Evolutionary conservation across 2,888 invertebrate species (phyloP), one percentile per base, ranked within the genome.

Genomic region (Bugula neritina): DNA sequence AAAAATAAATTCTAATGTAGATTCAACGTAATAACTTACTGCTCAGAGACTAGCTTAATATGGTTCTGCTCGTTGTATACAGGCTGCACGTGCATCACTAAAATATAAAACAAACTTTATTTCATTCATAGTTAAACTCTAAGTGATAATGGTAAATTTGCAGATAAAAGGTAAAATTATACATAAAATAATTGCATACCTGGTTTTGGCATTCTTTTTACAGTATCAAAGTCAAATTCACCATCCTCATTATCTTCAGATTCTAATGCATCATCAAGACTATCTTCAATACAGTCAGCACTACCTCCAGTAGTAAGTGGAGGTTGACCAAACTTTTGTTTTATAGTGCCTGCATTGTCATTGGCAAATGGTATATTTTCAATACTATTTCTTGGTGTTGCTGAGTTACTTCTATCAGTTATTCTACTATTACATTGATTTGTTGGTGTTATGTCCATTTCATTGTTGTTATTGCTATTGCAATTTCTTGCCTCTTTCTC

Each of bases 321-420:
- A 31, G 27, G 34, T n/a, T 63, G 63, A 13, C 27, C 70, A 34
- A 58, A 63, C 77, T 91, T 87, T 81, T 96, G 96, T 83, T 95
- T 93, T 82, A 98, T 97, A 72, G 98, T 98, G 72, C 97, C 98
- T 54, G 96, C 95, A 85, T 98, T 97, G 84, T 98, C 97, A 84
- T 98, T 97, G 77, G 97, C 97, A 86, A 98, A 98, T 55, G 97
- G 97, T 75, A 87, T 77, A 63, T 63, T 25, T 27, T 63, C 63
- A 5, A 34, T 63, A 27, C 63, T 63, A 63, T 63, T 63, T 63
- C 63, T 63, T 63, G 63, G 63, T 25, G 63, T 63, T 27, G 31
- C 63, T 13, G 63, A 63, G n/a, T 63, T 34, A 31, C 34, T 63
- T 27, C 34, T 27, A 2, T 17, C 63, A 25, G 63, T 10, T 2